Evolutionary conservation across 2,113 vertebrate genomes (phyloP).

Genomic region (Neopipo cinnamomea): DNA sequence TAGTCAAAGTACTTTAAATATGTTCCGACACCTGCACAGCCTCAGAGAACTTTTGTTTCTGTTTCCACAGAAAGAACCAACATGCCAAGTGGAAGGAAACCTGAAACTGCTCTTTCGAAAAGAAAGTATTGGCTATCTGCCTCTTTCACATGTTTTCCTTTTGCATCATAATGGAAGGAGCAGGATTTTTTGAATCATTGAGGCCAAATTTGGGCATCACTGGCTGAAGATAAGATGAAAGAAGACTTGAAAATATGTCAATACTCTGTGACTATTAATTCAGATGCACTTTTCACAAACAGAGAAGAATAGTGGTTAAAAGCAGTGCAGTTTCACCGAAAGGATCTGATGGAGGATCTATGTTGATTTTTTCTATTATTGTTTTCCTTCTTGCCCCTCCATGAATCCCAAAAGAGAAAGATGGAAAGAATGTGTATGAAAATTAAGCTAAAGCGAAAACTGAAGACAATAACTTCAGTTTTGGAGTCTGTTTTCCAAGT

Average conservation of each 20-base stretch:
- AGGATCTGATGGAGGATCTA: not conserved
- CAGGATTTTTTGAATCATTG: not conserved
- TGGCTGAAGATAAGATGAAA: conserved; percentile 14
- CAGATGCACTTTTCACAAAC: not conserved
- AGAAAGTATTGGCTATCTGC: not conserved
- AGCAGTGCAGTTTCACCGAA: not conserved
- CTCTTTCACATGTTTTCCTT: not conserved
- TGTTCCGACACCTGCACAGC: not conserved
- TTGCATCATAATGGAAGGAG: conserved; percentile 39
- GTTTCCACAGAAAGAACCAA: conserved; percentile 57
- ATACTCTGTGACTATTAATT: not conserved
- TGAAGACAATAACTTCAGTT: not conserved
- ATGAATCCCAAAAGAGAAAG: conserved; percentile 19
- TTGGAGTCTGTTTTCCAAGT: not conserved
- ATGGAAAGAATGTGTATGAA: not conserved
- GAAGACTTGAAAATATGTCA: not conserved
- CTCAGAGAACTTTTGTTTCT: conserved; percentile 56
- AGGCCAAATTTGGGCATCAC: not conserved
- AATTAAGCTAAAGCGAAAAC: not conserved
- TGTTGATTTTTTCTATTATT: not conserved
- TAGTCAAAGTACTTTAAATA: not conserved
- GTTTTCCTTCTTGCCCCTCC: not conserved
- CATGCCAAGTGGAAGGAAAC: conserved; percentile 43
- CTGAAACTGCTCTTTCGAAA: not conserved
- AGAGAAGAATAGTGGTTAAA: not conserved